Evolutionary conservation across 2,888 invertebrate genomes (phyloP).

Genomic region (Bombyx huttoni): DNA sequence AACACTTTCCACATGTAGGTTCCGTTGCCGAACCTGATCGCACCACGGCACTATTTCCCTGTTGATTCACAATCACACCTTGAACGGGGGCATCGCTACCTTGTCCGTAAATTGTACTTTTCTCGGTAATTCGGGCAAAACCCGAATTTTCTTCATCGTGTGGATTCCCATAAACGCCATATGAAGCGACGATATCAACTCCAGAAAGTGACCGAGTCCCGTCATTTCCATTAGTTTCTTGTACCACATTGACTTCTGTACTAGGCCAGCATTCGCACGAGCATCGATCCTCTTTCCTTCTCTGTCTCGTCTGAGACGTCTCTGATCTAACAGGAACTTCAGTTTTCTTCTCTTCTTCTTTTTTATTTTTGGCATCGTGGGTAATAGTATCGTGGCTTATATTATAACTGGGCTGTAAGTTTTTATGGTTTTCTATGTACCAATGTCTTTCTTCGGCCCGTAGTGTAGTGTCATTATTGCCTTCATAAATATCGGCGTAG

Average conservation of each 20-base stretch:
- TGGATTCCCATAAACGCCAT: constrained; percentile 65
- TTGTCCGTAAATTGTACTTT: constrained; percentile 50
- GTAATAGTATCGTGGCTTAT: constrained; percentile 44
- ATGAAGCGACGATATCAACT: constrained; percentile 67
- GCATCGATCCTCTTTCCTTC: constrained; percentile 63
- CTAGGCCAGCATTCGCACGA: constrained; percentile 70
- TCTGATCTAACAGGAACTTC: constrained; percentile 48
- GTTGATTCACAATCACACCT: constrained; percentile 67
- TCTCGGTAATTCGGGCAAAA: constrained; percentile 55
- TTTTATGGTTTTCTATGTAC: constrained; percentile 69
- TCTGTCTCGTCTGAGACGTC: constrained; percentile 44
- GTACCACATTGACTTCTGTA: constrained; percentile 51
- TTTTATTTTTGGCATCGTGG: constrained; percentile 65
- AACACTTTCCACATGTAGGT: constrained; percentile 45
- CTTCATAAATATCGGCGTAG: constrained; percentile 67
- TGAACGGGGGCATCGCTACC: constrained; percentile 59
- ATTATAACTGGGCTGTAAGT: constrained; percentile 50
- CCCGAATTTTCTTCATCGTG: constrained; percentile 65
- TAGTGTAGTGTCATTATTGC: constrained; percentile 66
- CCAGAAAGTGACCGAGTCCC: constrained; percentile 60
- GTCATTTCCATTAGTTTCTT: constrained; percentile 45
- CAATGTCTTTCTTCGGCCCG: constrained; percentile 66
- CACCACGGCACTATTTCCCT: constrained; percentile 65
- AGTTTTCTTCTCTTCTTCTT: constrained; percentile 60
- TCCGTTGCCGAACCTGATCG: constrained; percentile 33